Evolutionary conservation across 2,797 vertebrate genomes (phyloP).

Genomic region (Sarcophilus harrisii): DNA sequence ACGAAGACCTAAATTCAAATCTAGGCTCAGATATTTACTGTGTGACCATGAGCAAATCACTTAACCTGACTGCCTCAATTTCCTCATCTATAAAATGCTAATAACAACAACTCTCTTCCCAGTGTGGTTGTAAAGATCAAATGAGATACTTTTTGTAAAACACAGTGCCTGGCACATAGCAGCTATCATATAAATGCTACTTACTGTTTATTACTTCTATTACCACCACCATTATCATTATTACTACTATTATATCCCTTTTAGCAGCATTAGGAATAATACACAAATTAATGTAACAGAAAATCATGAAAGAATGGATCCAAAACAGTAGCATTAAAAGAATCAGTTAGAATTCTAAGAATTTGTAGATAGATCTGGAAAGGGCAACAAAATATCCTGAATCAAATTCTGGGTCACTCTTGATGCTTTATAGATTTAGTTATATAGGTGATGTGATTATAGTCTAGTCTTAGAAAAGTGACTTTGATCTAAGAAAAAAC

Average conservation of each 20-base stretch:
- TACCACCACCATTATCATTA: not conserved
- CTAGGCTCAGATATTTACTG: not conserved
- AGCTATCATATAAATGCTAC: not conserved
- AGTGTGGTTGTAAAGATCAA: not conserved
- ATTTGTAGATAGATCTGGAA: not conserved
- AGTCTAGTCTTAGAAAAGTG: constrained; percentile 45
- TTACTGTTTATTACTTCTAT: not conserved
- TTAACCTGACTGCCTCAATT: not conserved
- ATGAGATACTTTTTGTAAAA: not conserved
- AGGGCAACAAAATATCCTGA: not conserved
- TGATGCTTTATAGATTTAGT: not conserved
- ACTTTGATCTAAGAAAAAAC: constrained; percentile 23
- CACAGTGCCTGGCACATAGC: not conserved
- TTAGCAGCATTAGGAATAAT: not conserved
- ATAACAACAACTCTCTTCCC: not conserved
- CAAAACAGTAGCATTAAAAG: not conserved
- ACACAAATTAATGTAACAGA: not conserved
- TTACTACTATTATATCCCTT: not conserved
- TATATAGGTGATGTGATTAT: not conserved
- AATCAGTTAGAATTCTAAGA: not conserved
- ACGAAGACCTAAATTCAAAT: not conserved
- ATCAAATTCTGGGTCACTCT: not conserved
- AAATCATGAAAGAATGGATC: constrained; percentile 27
- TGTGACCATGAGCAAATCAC: not conserved
- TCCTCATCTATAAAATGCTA: not conserved